These are phyloP conservation scores for Odontocolon sp. DNA, from an alignment of 2,888 invertebrate genomes.

Conservation along the genomic window DNA sequence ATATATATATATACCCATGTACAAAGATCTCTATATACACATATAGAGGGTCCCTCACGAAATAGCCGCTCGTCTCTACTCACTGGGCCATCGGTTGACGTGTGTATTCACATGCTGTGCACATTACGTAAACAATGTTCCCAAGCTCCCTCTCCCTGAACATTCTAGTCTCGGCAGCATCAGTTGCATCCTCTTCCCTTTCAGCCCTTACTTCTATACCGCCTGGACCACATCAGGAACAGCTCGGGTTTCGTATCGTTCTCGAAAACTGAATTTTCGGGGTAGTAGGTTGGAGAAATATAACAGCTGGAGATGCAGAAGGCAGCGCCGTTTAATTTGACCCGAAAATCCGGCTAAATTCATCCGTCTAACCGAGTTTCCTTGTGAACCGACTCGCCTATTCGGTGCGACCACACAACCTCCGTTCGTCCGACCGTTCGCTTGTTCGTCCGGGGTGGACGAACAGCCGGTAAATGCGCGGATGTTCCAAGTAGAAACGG, in stretches of 20 bases:
- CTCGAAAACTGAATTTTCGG: slow-evolving; percentile 2
- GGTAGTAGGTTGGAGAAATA: slow-evolving; percentile 6
- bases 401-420: no score
- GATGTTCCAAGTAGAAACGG: slow-evolving; percentile 5
- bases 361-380: slow-evolving; percentile 37
- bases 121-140: slow-evolving; percentile 59
- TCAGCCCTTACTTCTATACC: neutral
- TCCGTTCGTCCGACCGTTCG: no score
- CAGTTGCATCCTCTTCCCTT: neutral
- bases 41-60: neutral
- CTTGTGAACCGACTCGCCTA: neutral
- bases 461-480: neutral
- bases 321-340: slow-evolving; percentile 27
- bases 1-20: neutral
- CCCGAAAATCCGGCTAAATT: slow-evolving; percentile 36
- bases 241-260: neutral
- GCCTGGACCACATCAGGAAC: neutral
- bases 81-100: slow-evolving; percentile 50
- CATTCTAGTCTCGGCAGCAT: neutral
- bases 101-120: slow-evolving; percentile 54
- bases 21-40: neutral
- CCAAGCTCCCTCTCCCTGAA: slow-evolving; percentile 44
- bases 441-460: no score
- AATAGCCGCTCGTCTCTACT: slow-evolving; percentile 37
- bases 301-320: neutral